phyloP scores from a whole-genome alignment of 1,140 invertebrate genomes.

The Pomacea maculata region DNA sequence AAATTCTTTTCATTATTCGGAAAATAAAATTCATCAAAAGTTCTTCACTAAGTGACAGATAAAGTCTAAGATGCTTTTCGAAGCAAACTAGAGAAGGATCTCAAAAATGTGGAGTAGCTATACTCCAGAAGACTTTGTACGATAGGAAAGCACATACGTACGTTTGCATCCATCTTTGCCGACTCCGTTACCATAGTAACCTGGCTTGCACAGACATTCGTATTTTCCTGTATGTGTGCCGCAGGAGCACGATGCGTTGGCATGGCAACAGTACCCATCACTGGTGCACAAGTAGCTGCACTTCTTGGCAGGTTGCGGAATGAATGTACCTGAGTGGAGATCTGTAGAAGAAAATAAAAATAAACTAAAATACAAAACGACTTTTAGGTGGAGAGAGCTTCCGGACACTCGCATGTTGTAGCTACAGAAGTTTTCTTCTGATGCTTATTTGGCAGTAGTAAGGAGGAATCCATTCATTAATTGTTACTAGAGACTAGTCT shows the following conservation, averaged over 20 bases:
- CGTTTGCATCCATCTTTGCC: slow-evolving; percentile 71
- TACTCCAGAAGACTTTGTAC: too few relatives aligned
- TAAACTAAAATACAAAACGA: neutral
- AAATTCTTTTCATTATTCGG: too few relatives aligned
- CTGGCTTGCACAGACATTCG: slow-evolving; percentile 74
- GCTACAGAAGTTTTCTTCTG: too few relatives aligned
- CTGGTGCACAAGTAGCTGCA: slow-evolving; percentile 71
- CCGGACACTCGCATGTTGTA: too few relatives aligned
- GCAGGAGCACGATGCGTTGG: slow-evolving; percentile 73
- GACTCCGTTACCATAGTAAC: slow-evolving; percentile 76
- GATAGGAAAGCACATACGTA: slow-evolving; percentile 59
- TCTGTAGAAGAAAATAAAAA: slow-evolving; percentile 66
- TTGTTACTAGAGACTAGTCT: too few relatives aligned
- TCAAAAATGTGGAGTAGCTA: too few relatives aligned
- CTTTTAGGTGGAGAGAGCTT: neutral
- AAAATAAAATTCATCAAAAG: too few relatives aligned
- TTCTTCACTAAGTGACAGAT: too few relatives aligned
- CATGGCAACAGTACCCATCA: slow-evolving; percentile 71
- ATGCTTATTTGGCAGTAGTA: too few relatives aligned
- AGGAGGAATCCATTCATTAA: too few relatives aligned
- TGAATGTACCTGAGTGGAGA: slow-evolving; percentile 72
- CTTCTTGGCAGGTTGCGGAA: slow-evolving; percentile 66
- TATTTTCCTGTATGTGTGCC: slow-evolving; percentile 77
- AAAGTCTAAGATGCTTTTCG: too few relatives aligned
- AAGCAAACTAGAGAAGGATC: too few relatives aligned